A percentile compares a stretch with the other conserved stretches of the same genome.
These are phyloP conservation scores for Sparus aurata DNA, from an alignment of 2,797 vertebrate genomes.

Conservation along the genomic window DNA sequence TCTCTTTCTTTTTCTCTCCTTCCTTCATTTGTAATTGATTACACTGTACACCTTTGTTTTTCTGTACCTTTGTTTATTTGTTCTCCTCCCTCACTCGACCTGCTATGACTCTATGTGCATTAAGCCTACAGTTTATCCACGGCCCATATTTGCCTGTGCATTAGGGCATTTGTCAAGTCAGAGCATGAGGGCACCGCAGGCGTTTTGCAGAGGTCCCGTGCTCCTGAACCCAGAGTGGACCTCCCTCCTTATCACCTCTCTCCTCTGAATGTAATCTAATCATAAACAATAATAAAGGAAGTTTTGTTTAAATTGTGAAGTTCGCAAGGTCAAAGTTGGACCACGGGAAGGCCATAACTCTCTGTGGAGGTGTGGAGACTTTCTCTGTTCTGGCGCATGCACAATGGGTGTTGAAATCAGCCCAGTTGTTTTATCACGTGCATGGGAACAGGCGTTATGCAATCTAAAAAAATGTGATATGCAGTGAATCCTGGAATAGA, in stretches of 20 bases:
- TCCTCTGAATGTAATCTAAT: conserved; percentile 68
- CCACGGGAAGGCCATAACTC: conserved; percentile 36
- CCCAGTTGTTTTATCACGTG: conserved; percentile 33
- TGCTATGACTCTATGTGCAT: conserved; percentile 19
- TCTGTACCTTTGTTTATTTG: conserved; percentile 41
- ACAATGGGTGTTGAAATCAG: conserved; percentile 51
- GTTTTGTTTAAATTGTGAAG: conserved; percentile 64
- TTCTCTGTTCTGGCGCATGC: conserved; percentile 29
- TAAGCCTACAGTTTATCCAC: conserved; percentile 2
- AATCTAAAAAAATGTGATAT: conserved; percentile 24
- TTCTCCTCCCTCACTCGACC: conserved; percentile 30
- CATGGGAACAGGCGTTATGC: conserved; percentile 28
- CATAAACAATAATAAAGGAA: conserved; percentile 76
- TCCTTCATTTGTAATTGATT: conserved; percentile 64
- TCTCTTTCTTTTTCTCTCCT: conserved; percentile 47
- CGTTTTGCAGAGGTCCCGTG: conserved; percentile 44
- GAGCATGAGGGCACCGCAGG: conserved; percentile 46
- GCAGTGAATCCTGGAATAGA: conserved; percentile 21
- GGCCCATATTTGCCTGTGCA: conserved; percentile 23
- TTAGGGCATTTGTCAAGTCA: conserved; percentile 37
- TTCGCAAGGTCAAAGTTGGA: conserved; percentile 64
- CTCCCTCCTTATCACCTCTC: conserved; percentile 60
- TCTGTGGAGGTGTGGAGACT: conserved; percentile 32
- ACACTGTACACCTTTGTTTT: conserved; percentile 49
- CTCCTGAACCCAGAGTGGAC: conserved; percentile 40